Evolutionary conservation across 2,113 vertebrate species (phyloP).

Genomic region (Lipotes vexillifer): DNA sequence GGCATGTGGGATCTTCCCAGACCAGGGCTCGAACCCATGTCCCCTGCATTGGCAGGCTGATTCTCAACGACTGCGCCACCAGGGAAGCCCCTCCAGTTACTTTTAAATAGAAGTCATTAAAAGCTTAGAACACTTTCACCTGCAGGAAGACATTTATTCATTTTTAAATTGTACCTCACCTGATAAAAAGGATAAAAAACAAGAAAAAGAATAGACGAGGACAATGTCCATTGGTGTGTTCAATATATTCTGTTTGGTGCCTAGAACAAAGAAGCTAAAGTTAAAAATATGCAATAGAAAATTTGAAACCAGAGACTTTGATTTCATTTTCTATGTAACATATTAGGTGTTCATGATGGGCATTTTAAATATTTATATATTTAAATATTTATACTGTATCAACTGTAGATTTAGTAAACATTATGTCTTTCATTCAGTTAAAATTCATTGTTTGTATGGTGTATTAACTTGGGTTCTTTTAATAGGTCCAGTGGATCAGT

Average conservation of each 20-base stretch:
- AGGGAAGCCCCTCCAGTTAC: not conserved
- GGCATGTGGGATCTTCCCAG: no score
- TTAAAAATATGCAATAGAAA: not conserved
- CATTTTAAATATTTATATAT: not conserved
- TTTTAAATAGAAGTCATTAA: constrained; percentile 28
- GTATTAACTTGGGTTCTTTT: not conserved
- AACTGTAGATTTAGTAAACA: not conserved
- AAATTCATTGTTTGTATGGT: not conserved
- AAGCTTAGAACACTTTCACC: not conserved
- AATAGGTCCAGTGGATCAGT: not conserved
- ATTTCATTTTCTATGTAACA: not conserved
- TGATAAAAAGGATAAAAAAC: not conserved
- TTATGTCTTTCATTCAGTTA: not conserved
- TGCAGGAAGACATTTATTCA: not conserved
- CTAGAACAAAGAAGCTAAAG: not conserved
- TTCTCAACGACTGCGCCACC: no score
- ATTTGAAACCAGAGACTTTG: not conserved
- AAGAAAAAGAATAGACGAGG: not conserved
- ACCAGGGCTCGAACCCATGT: no score
- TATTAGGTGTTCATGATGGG: not conserved
- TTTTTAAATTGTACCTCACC: not conserved
- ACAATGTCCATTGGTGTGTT: not conserved
- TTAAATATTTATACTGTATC: not conserved
- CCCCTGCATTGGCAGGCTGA: no score
- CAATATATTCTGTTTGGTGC: not conserved